Conservation (phyloP, 2,797 vertebrate genomes). For the Scolopax bukidnonensis region DNA sequence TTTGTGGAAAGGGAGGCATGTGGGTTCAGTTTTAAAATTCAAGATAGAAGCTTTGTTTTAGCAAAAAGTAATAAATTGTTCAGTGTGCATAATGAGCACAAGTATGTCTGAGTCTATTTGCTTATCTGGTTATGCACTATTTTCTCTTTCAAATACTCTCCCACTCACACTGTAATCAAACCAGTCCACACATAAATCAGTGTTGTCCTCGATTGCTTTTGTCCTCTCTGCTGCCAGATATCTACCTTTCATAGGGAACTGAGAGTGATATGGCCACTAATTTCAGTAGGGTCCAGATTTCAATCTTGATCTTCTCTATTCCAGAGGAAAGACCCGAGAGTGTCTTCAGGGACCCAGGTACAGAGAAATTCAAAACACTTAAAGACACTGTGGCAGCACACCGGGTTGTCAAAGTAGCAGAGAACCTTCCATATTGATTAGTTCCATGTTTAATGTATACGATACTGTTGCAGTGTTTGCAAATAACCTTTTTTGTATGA, state of each 20-base stretch:
- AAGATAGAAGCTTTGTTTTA: not conserved
- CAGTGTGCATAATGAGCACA: not conserved
- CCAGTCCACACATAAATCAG: constrained; percentile 50
- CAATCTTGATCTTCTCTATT: constrained; percentile 16
- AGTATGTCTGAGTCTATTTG: not conserved
- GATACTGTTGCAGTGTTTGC: constrained; percentile 77
- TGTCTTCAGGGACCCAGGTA: constrained; percentile 25
- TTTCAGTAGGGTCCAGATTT: constrained; percentile 21
- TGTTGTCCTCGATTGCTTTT: constrained; percentile 50
- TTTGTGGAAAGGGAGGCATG: not conserved
- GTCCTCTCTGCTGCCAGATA: constrained; percentile 23
- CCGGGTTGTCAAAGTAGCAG: constrained; percentile 68
- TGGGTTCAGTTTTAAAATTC: constrained; percentile 40
- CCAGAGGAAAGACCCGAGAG: constrained; percentile 1
- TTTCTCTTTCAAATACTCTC: constrained; percentile 52
- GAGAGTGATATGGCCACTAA: not conserved
- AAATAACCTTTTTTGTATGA: constrained; percentile 81
- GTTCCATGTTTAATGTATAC: constrained; percentile 81
- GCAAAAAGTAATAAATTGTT: not conserved
- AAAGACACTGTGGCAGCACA: not conserved
- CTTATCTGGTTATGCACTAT: constrained; percentile 39
- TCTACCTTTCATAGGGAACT: not conserved
- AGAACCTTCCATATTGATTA: constrained; percentile 78
- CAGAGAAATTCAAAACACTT: constrained; percentile 45
- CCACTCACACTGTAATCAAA: constrained; percentile 39